Percentiles rank a stretch among this genome's conserved stretches.
phyloP scores from a whole-genome alignment of 2,888 invertebrate genomes.

The Dynastes maya region DNA sequence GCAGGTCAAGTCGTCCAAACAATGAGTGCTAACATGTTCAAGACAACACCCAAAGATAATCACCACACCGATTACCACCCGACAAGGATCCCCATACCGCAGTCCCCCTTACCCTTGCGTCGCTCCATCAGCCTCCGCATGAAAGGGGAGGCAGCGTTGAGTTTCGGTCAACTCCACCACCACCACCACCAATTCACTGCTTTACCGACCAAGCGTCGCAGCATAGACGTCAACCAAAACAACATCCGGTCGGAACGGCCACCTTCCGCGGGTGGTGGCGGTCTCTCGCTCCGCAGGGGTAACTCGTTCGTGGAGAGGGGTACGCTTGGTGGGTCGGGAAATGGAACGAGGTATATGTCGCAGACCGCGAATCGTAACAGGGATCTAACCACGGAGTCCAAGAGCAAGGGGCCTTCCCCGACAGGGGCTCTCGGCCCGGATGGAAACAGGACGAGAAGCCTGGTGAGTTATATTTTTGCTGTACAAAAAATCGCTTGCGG shows the following conservation, averaged over 20 bases:
- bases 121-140: constrained; percentile 61
- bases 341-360: constrained; percentile 70
- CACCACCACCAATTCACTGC: neutral
- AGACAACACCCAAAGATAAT: constrained; percentile 50
- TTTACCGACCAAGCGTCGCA: constrained; percentile 42
- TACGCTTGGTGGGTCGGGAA: constrained; percentile 63
- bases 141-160: constrained; percentile 51
- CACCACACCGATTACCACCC: constrained; percentile 22
- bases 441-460: constrained; percentile 68
- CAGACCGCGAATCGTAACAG: constrained; percentile 71
- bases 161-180: constrained; percentile 35
- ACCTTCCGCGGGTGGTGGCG: constrained; percentile 24
- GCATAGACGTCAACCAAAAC: constrained; percentile 48
- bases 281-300: constrained; percentile 61
- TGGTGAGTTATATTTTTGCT: constrained; percentile 70
- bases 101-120: constrained; percentile 55
- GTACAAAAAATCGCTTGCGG: neutral
- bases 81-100: constrained; percentile 57
- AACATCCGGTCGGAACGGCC: constrained; percentile 40
- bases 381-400: constrained; percentile 77
- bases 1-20: constrained; percentile 45
- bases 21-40: constrained; percentile 60
- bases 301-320: constrained; percentile 67
- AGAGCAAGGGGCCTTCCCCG: constrained; percentile 67
- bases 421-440: constrained; percentile 64